These are phyloP conservation scores for Coelogynopora nodosa DNA, from an alignment of 2,888 invertebrate genomes.

Conservation along the genomic window DNA sequence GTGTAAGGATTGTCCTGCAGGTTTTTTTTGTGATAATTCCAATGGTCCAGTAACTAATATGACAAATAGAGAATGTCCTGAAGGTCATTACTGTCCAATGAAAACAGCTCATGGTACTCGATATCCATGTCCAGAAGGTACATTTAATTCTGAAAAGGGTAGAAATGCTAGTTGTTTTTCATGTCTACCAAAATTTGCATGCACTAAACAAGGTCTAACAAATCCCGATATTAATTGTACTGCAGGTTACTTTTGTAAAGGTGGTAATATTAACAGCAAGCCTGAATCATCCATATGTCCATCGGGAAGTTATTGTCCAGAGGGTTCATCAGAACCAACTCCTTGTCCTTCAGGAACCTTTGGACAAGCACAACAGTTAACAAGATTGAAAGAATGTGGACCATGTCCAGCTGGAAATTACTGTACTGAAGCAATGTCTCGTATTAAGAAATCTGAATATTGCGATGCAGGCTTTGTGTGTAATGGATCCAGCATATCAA, in stretches of 20 bases:
- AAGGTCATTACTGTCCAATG: conserved; percentile 57
- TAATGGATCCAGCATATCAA: conserved; percentile 52
- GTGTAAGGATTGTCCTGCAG: conserved; percentile 54
- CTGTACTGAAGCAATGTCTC: conserved; percentile 53
- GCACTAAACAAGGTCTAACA: conserved; percentile 54
- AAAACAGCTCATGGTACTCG: conserved; percentile 56
- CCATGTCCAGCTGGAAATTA: conserved; percentile 51
- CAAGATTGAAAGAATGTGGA: background rate
- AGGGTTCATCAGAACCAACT: conserved; percentile 49
- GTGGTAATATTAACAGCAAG: conserved; percentile 53
- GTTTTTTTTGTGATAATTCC: conserved; percentile 57
- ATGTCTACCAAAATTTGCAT: conserved; percentile 57
- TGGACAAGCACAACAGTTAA: background rate
- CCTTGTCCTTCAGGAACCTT: background rate
- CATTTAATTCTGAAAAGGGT: conserved; percentile 58
- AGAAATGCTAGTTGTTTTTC: conserved; percentile 53
- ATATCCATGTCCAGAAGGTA: conserved; percentile 54
- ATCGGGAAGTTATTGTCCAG: background rate
- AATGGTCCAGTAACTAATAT: conserved; percentile 50
- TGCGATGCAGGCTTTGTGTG: conserved; percentile 56
- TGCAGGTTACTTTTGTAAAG: conserved; percentile 58
- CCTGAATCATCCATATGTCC: conserved; percentile 52
- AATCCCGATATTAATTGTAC: conserved; percentile 54
- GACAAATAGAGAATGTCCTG: conserved; percentile 54
- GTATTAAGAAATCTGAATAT: conserved; percentile 51